Percentiles rank a stretch among this genome's conserved stretches.
These are phyloP conservation scores for Ara ararauna DNA, from an alignment of 2,797 vertebrate genomes.

Conservation along the genomic window DNA sequence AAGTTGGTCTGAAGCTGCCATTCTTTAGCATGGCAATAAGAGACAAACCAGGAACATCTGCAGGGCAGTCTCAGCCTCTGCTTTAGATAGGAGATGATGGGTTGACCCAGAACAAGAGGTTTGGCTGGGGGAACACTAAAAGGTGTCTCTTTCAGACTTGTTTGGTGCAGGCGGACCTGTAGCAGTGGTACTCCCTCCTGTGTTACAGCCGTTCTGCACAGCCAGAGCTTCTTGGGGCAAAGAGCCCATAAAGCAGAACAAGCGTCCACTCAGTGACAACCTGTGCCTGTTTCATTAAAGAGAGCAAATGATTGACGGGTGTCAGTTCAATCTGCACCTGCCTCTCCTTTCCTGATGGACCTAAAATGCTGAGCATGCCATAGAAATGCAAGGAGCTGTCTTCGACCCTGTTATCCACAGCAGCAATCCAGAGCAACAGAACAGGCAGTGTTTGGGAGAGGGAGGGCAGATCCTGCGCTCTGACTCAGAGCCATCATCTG, in stretches of 20 bases:
- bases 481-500: neutral
- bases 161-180: neutral
- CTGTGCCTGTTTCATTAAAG: neutral
- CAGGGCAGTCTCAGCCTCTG: neutral
- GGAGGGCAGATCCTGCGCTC: neutral
- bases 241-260: neutral
- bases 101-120: neutral
- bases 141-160: neutral
- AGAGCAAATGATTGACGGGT: neutral
- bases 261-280: neutral
- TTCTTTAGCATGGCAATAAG: neutral
- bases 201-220: neutral
- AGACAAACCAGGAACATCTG: neutral
- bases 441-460: neutral
- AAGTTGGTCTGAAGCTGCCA: neutral
- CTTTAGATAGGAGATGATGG: neutral
- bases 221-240: neutral
- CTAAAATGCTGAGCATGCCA: neutral
- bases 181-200: neutral
- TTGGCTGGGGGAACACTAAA: neutral
- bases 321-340: constrained; percentile 14
- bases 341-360: neutral
- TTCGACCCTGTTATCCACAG: neutral
- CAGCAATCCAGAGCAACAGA: neutral
- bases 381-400: neutral